These are phyloP conservation scores for Megathymus violae DNA, from an alignment of 1,140 invertebrate genomes.

Conservation along the genomic window DNA sequence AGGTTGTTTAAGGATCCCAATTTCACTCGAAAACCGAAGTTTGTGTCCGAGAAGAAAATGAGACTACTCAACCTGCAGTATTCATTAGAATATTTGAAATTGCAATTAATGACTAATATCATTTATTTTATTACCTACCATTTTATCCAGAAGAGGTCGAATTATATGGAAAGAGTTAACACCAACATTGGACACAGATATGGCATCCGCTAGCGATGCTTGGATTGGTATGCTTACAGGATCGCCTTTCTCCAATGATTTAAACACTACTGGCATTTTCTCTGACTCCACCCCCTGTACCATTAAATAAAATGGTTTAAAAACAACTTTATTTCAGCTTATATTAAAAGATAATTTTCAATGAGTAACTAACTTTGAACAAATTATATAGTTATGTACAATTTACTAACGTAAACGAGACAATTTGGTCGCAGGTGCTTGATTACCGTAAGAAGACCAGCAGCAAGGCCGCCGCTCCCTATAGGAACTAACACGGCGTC, in stretches of 20 bases:
- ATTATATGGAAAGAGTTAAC: slow-evolving; percentile 87
- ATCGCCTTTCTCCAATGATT: slow-evolving; percentile 85
- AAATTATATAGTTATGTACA: no score
- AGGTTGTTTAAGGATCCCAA: no score
- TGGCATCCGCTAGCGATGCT: slow-evolving; percentile 87
- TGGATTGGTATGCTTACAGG: slow-evolving; percentile 80
- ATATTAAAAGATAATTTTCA: no score
- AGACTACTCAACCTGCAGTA: no score
- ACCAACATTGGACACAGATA: slow-evolving; percentile 88
- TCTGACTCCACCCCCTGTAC: slow-evolving; percentile 88
- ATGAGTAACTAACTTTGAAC: no score
- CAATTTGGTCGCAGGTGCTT: slow-evolving; percentile 87
- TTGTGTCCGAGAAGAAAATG: no score
- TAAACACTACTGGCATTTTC: slow-evolving; percentile 86
- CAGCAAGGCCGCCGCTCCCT: slow-evolving; percentile 88
- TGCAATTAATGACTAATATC: no score
- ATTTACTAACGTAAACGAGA: slow-evolving; percentile 64
- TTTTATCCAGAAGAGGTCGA: slow-evolving; percentile 85
- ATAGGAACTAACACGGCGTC: slow-evolving; percentile 86
- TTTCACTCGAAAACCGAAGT: no score
- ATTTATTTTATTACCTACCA: slow-evolving; percentile 75
- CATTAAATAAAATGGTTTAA: slow-evolving; percentile 4
- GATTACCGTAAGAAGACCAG: slow-evolving; percentile 86
- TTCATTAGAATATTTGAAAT: no score
- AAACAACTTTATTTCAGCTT: no score